These are phyloP conservation scores for Corydoras sp. DNA, from an alignment of 2,113 vertebrate genomes.

Conservation along the genomic window DNA sequence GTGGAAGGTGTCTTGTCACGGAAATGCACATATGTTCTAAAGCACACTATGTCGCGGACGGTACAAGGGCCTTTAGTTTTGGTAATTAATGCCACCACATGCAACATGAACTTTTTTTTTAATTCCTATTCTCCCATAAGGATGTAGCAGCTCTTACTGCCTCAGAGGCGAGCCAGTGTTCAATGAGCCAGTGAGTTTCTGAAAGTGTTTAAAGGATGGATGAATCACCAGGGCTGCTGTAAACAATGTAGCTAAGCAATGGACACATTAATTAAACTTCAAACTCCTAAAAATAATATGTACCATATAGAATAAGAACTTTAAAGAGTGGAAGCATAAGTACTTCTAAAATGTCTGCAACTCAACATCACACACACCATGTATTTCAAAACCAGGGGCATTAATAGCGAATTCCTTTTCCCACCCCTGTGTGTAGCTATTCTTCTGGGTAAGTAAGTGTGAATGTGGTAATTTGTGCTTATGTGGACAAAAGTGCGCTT, in stretches of 20 bases:
- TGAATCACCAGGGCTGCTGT: conserved; percentile 7
- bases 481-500: no score
- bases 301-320: neutral
- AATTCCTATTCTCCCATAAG: conserved; percentile 2
- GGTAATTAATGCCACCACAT: conserved; percentile 24
- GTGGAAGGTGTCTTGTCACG: conserved; percentile 10
- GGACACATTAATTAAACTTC: neutral
- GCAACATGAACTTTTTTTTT: neutral
- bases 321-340: neutral
- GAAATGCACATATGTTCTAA: conserved; percentile 1
- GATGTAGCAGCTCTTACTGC: neutral
- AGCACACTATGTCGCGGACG: neutral
- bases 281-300: neutral
- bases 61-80: conserved; percentile 11
- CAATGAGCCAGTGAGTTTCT: neutral
- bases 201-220: conserved; percentile 14
- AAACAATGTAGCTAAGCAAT: conserved; percentile 3
- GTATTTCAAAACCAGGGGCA: no score
- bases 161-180: neutral
- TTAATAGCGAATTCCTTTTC: no score
- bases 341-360: no score
- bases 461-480: no score
- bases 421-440: no score
- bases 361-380: no score
- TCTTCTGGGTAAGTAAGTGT: no score